Conservation (phyloP, 2,888 invertebrate genomes). For the Drosophila infuscata region DNA sequence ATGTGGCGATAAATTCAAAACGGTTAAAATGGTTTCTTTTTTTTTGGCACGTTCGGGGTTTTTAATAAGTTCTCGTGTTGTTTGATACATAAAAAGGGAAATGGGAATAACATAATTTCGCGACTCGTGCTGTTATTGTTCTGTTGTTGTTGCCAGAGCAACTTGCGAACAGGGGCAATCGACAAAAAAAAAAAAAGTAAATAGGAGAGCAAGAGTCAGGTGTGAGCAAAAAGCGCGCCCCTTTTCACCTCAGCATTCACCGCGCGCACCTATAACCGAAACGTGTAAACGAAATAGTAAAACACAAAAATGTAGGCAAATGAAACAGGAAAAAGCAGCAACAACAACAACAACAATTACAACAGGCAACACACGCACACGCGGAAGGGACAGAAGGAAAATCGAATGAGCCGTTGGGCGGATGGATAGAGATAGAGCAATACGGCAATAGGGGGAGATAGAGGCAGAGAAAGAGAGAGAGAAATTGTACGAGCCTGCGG, state of each 20-base stretch:
- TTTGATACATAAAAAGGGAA: slow-evolving; percentile 34
- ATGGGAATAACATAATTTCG: slow-evolving; percentile 33
- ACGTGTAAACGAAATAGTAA: slow-evolving; percentile 70
- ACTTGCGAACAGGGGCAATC: slow-evolving; percentile 51
- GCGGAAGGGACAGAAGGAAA: slow-evolving; percentile 60
- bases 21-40: slow-evolving; percentile 30
- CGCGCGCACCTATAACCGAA: slow-evolving; percentile 42
- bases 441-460: slow-evolving; percentile 18
- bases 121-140: slow-evolving; percentile 21
- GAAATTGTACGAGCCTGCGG: slow-evolving; percentile 37
- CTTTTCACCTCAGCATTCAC: slow-evolving; percentile 9
- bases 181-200: slow-evolving; percentile 10
- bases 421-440: slow-evolving; percentile 17
- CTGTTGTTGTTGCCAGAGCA: slow-evolving; percentile 59
- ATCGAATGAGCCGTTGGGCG: slow-evolving; percentile 55
- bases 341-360: slow-evolving; percentile 38
- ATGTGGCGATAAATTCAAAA: slow-evolving; percentile 10
- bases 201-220: slow-evolving; percentile 43
- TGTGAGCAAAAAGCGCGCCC: slow-evolving; percentile 40
- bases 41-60: slow-evolving; percentile 44
- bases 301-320: slow-evolving; percentile 48
- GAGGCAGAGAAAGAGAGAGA: slow-evolving; percentile 23
- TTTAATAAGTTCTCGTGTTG: slow-evolving; percentile 39
- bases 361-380: slow-evolving; percentile 41
- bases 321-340: slow-evolving; percentile 53